Evolutionary conservation across 2,888 invertebrate genomes (phyloP).

Genomic region (Theodoxus fluviatilis): DNA sequence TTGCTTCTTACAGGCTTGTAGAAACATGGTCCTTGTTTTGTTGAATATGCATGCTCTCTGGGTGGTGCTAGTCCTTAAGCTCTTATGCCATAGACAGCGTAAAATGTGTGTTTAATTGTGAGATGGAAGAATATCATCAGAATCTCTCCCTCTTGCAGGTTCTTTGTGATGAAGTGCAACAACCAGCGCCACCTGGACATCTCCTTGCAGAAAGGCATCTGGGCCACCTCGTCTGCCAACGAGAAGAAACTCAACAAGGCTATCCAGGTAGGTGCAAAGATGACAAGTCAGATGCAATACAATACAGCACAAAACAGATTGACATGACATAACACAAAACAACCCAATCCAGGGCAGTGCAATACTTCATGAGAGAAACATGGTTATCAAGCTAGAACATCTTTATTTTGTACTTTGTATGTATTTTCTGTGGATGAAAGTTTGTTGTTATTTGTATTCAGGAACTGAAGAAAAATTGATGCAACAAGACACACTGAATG

Average conservation of each 20-base stretch:
- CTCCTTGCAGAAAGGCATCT: constrained; percentile 70
- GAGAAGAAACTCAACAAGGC: constrained; percentile 72
- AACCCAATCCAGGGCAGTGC: background rate
- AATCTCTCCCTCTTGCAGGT: constrained; percentile 59
- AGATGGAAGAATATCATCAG: too few relatives aligned
- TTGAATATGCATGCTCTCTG: background rate
- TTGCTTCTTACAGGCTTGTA: too few relatives aligned
- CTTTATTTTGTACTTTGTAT: background rate
- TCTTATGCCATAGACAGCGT: too few relatives aligned
- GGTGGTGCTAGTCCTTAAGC: background rate
- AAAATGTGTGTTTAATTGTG: too few relatives aligned
- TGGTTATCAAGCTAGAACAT: background rate
- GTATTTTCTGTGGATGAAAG: background rate
- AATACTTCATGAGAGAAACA: background rate
- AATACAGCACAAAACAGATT: background rate
- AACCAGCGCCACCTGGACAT: constrained; percentile 71
- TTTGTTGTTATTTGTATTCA: too few relatives aligned
- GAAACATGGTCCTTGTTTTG: too few relatives aligned
- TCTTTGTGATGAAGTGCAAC: constrained; percentile 73
- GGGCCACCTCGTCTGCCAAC: constrained; percentile 72
- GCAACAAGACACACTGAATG: too few relatives aligned
- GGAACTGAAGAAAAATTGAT: too few relatives aligned
- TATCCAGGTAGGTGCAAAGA: constrained; percentile 68
- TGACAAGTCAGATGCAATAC: too few relatives aligned
- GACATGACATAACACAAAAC: too few relatives aligned